These are phyloP conservation scores for Zaprionus africanus DNA, from an alignment of 1,140 invertebrate genomes.

Conservation along the genomic window DNA sequence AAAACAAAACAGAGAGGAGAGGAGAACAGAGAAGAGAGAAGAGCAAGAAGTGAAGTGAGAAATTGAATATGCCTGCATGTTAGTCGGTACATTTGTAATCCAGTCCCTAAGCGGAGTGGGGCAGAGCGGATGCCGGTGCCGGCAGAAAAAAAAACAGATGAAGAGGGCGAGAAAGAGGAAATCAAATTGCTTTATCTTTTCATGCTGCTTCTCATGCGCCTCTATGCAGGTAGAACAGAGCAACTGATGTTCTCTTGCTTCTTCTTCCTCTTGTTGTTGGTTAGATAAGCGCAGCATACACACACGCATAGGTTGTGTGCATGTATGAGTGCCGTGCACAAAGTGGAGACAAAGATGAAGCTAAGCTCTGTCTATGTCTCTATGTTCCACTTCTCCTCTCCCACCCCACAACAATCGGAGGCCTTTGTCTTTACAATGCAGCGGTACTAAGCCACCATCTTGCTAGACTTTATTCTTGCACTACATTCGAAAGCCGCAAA, in stretches of 20 bases:
- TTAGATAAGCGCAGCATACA: constrained; percentile 44
- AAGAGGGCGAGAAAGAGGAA: constrained; percentile 16
- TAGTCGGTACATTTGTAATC: constrained; percentile 8
- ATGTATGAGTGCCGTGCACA: constrained; percentile 4
- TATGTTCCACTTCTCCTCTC: background rate
- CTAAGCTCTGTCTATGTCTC: background rate
- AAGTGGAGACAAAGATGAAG: constrained; percentile 14
- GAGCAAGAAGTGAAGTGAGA: constrained; percentile 24
- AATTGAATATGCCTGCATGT: constrained; percentile 55
- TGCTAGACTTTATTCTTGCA: constrained; percentile 36
- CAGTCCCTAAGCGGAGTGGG: background rate
- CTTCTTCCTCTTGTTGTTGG: constrained; percentile 18
- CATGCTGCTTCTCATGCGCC: constrained; percentile 15
- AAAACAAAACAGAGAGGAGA: background rate
- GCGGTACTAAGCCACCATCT: constrained; percentile 58
- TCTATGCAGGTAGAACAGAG: constrained; percentile 44
- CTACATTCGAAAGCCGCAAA: constrained; percentile 20
- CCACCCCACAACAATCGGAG: constrained; percentile 3
- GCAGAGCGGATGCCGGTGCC: constrained; percentile 6
- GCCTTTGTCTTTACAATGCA: constrained; percentile 25
- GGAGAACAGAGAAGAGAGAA: background rate
- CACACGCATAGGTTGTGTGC: constrained; percentile 3
- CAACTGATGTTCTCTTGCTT: constrained; percentile 1
- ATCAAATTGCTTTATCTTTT: constrained; percentile 37
- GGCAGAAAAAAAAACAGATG: constrained; percentile 20